A percentile compares a stretch with the other conserved stretches of the same genome.
These are phyloP conservation scores for Paramacrobiotus metropolitanus DNA, from an alignment of 1,140 invertebrate genomes.

Conservation along the genomic window DNA sequence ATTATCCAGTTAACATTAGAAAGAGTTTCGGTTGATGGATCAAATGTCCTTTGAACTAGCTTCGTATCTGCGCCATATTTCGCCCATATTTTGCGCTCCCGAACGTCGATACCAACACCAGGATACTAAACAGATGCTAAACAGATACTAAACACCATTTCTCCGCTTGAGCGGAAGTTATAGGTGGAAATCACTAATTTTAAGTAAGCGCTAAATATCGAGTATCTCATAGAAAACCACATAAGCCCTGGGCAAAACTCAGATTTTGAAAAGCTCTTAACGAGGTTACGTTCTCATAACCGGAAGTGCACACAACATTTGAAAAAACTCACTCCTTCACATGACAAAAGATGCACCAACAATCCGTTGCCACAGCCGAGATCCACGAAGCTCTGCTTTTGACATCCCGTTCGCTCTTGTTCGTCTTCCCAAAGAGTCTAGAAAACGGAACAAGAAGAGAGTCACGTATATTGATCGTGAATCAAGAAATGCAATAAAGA, in stretches of 20 bases:
- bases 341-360: not conserved
- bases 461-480: too few relatives aligned
- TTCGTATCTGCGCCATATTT: constrained; percentile 28
- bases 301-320: too few relatives aligned
- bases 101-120: constrained; percentile 72
- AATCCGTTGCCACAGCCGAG: not conserved
- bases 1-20: constrained; percentile 73
- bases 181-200: too few relatives aligned
- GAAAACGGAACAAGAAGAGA: not conserved
- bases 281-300: too few relatives aligned
- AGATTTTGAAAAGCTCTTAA: too few relatives aligned
- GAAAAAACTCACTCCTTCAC: not conserved
- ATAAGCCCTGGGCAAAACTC: too few relatives aligned
- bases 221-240: too few relatives aligned
- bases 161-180: too few relatives aligned
- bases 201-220: too few relatives aligned
- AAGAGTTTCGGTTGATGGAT: constrained; percentile 41
- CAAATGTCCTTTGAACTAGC: constrained; percentile 30
- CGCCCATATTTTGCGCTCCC: constrained; percentile 71
- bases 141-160: not conserved
- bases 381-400: not conserved
- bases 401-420: not conserved
- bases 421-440: not conserved
- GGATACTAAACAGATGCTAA: constrained; percentile 21
- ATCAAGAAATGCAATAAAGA: too few relatives aligned